Base-by-base conservation (phyloP, 2,113 vertebrate genomes). In the Azemiops feae region DNA sequence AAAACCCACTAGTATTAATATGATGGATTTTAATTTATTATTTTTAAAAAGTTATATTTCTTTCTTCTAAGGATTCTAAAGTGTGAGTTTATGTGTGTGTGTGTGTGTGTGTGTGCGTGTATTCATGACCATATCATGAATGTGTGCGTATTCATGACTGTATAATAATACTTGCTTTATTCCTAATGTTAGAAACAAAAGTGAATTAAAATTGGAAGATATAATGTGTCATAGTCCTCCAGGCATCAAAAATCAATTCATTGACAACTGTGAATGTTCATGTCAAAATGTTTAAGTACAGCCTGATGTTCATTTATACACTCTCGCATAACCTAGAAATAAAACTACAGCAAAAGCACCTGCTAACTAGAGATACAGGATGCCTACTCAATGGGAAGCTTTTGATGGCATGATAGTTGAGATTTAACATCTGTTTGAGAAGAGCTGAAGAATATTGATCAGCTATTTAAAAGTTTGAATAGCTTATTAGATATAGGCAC, bases 211-310 rank as follows among this genome's bases (percentile, higher is more conserved):
- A 10, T 74, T 58, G 92, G 90, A 85, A 55, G 88, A 3, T 53
- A 50, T 25, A 47, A 92, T 1, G 87, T 94, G 86, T 54, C 69
- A 91, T 14, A 87, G 64, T 53, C 91, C 43, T 20, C n/a, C 3
- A 11, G 9, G 4, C 60, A 10, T 3, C 54, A 50, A 92, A 30
- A 27, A 25, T 3, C 1, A 81, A 23, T 89, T 94, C 45, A 74
- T 30, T 91, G 58, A n/a, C 16, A 34, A 30, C 90, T 74, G 81
- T 88, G 85, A 58, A 3, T 12, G 2, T 5, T 89, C 0, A 25
- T 22, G 64, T 86, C 89, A 86, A 58, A 90, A 94, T 85, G 23
- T 52, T 88, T 95, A 93, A 39, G 25, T 88, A 88, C 92, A 96
- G 90, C 20, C 5, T 10, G 0, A 69, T 89, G 58, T 2, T 47